Base-by-base conservation (phyloP, 1,140 invertebrate genomes). In the Hyles vespertilio region DNA sequence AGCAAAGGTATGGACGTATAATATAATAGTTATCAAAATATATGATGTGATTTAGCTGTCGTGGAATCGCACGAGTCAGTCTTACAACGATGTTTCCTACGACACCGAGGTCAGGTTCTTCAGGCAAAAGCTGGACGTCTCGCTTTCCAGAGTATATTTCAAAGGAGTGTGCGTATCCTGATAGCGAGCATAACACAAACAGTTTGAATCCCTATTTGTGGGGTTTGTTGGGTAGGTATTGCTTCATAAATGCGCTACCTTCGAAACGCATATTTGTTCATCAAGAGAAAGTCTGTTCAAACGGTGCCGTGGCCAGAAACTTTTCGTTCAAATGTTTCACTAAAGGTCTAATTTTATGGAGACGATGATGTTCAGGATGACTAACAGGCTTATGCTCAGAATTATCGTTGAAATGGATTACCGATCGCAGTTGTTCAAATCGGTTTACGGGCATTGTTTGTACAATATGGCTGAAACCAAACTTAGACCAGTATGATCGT, bases 271-370 rank as follows among this genome's bases (percentile, higher is more conserved):
- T 69, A 84, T 72, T 46, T 83, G 71, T 69, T 70, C 74, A 69
- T 84, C 77, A 52, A 81, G 32, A n/a, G 72, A 72, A 10, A 83
- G 55, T 46, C 72, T 81, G 67, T 32, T 77, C 65, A 43, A 74
- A 50, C 56, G 73, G 72, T 32, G 50, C 50, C 1, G 74, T 54
- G 61, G 10, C 72, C 6, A 67, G 12, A 53, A 81, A 77, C 52
- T 50, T 65, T 45, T 70, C 58, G 49, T 78, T 72, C 11, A 87
- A 53, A 55, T 71, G 57, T 43, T 72, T 67, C 52, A 74, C 52
- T 49, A 89, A 11, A 51, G 77, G 77, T 61, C 74, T 63, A 47
- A 87, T 70, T 73, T 86, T 89, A 64, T 74, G 72, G 4, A 84
- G 68, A 54, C 71, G 62, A 62, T 87, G 77, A 32, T 77, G 66